Percentiles rank a stretch among this genome's conserved stretches.
Conservation (phyloP, 2,888 invertebrate genomes). For the Sesia apiformis region DNA sequence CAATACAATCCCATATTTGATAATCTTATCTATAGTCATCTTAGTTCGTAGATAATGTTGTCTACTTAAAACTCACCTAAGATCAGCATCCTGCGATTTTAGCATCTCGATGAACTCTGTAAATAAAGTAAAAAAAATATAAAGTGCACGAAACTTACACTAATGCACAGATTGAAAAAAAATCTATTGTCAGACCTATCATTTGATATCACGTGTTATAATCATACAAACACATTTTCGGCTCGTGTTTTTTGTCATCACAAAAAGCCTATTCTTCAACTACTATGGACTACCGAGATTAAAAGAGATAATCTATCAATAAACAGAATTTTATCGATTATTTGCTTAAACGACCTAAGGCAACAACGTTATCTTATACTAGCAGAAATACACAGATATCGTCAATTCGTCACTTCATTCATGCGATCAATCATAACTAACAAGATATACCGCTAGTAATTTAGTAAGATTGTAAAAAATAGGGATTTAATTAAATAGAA, state of each 20-base stretch:
- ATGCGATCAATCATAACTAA: too few relatives aligned
- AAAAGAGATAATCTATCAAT: not conserved
- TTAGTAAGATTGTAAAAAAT: too few relatives aligned
- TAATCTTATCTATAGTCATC: too few relatives aligned
- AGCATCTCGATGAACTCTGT: not conserved
- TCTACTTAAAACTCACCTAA: not conserved
- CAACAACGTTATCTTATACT: not conserved
- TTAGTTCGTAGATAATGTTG: too few relatives aligned
- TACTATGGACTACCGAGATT: not conserved
- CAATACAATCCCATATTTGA: too few relatives aligned
- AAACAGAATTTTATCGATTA: not conserved
- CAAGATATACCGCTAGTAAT: too few relatives aligned
- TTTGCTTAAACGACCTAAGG: not conserved
- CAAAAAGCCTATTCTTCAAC: not conserved
- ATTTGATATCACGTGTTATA: constrained; percentile 55
- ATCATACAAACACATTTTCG: constrained; percentile 39
- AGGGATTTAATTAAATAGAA: too few relatives aligned
- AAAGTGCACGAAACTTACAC: not conserved
- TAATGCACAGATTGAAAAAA: not conserved
- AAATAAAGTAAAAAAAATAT: not conserved
- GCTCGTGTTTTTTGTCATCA: constrained; percentile 59
- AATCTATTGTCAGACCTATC: constrained; percentile 48
- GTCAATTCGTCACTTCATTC: too few relatives aligned
- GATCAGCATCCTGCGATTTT: not conserved
- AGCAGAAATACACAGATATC: too few relatives aligned